Evolutionary conservation across 2,797 vertebrate species (phyloP), one percentile per base, ranked within the genome.

Genomic region (Cossypha caffra): DNA sequence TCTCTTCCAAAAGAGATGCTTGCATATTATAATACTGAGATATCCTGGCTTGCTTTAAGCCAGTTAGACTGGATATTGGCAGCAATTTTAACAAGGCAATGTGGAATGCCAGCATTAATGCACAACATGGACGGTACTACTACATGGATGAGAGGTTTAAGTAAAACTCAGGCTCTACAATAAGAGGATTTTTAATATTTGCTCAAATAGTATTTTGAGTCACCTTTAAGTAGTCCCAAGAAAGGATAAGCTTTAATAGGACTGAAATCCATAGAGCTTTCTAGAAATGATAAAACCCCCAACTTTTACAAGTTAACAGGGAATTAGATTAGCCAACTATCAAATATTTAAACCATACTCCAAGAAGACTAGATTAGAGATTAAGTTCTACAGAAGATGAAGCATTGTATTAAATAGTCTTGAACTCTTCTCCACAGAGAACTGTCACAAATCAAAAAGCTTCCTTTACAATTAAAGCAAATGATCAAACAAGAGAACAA

Each of bases 401-500:
- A 57, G 25, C 29, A 64, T 50, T 83, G 13, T 35, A 37, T 52
- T 79, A 59, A 88, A 69, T 5, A 72, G 31, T 33, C 50, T 72
- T 50, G 42, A 89, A 35, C 23, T 82, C 48, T 86, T 75, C 63
- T 51, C 23, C 45, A 64, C 11, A 66, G 26, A 78, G 28, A 87
- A 71, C 26, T 23, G n/a, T n/a, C 40, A 73, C 57, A 64, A 16
- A 68, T 68, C 54, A 86, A 86, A 90, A 67, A 29, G 24, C 3
- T 51, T 76, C 25, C 75, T 77, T 71, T 54, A 85, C 3, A 50
- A 50, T 69, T 75, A 94, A 94, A 92, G 38, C 24, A 64, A 95
- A 94, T 29, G 79, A 75, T n/a, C 15, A 87, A 62, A 78, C 33
- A 93, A 93, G 43, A 96, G 54, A 96, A 96, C 45, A 43, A 90